Base-by-base conservation (phyloP, 2,797 vertebrate species). In the Valencia hispanica region DNA sequence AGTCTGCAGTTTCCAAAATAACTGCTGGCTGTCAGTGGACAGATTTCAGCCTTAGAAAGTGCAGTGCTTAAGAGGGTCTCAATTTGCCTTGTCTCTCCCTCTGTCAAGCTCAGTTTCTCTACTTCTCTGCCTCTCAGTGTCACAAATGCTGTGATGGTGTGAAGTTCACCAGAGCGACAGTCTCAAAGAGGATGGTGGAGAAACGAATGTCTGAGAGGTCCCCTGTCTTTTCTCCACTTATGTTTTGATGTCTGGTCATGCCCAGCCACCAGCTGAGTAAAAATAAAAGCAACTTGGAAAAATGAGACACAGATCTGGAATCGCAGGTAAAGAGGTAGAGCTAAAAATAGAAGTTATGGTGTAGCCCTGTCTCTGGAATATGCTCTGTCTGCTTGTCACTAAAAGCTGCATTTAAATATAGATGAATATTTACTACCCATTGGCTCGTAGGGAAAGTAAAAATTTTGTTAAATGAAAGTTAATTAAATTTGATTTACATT, bases 11-110 rank as follows among this genome's bases (percentile, higher is more conserved):
- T 79, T 77, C 78, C 57, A 70, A 48, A 72, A 92, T 68, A 78
- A 80, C 47, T 68, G 59, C 80, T 75, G 71, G 79, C 66, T 86
- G 84, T 90, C 83, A 81, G 86, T 86, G 79, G 84, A 86, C 82
- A 72, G 80, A 89, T 88, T 83, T 88, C 61, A 75, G 51, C 41
- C 39, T 86, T 82, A 71, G 73, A 87, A 86, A 84, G 66, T 79
- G 66, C 51, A 75, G 80, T 41, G 61, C 85, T 88, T 74, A 72
- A 51, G 72, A 76, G 70, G 83, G 74, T 70, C 80, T 81, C 61
- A 79, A 55, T 85, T 84, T 81, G 65, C 59, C 75, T 79, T 30
- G 55, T 78, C 75, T 89, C 51, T 72, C 55, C 30, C 76, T 85
- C 82, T 51, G 34, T 79, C 74, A 73, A 57, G 70, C 70, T 53